Evolutionary conservation across 1,140 invertebrate species (phyloP), one percentile per base, ranked within the genome.

Genomic region (Sycophaga agraensis): DNA sequence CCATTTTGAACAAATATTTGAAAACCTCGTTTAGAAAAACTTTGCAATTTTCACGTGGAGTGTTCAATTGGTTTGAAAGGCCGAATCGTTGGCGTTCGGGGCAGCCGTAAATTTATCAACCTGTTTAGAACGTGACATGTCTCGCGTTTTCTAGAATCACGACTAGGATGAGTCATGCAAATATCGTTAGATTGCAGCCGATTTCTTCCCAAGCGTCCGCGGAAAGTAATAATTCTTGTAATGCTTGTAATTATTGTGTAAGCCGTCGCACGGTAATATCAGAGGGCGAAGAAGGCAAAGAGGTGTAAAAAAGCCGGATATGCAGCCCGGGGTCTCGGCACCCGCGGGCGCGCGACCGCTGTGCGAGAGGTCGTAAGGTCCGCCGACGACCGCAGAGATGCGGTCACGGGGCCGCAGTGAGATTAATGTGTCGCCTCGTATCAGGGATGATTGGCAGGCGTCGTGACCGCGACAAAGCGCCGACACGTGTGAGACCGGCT

Each of bases 361-460:
- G 43, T 57, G 51, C 31, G 48, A 61, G 64, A 67, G 70, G 66
- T 73, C 69, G 66, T 66, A 63, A 70, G 69, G 65, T 68, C 65
- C 62, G 59, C 8, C 48, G 16, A 61, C n/a, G 68, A 77, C 73
- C 75, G 70, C 73, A 76, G 62, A 50, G 48, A 58, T 59, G 73
- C 72, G 74, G 75, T 76, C 69, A 75, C 67, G 68, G 63, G 73
- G 71, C 74, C 68, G 39, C 19, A 46, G 59, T 60, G 67, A 75
- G 77, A 80, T 80, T 80, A 79, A 80, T 77, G 78, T 77, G 78
- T 80, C 78, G 76, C 73, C 72, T 72, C 59, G 48, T 76, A 78
- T 79, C 73, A 69, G 71, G 68, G 70, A 64, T 80, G 78, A 80
- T 80, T 79, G 78, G 79, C 78, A 80, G 71, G 51, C 64, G 57